Base-by-base conservation (phyloP, 2,113 vertebrate genomes). In the Hirundichthys speculiger region DNA sequence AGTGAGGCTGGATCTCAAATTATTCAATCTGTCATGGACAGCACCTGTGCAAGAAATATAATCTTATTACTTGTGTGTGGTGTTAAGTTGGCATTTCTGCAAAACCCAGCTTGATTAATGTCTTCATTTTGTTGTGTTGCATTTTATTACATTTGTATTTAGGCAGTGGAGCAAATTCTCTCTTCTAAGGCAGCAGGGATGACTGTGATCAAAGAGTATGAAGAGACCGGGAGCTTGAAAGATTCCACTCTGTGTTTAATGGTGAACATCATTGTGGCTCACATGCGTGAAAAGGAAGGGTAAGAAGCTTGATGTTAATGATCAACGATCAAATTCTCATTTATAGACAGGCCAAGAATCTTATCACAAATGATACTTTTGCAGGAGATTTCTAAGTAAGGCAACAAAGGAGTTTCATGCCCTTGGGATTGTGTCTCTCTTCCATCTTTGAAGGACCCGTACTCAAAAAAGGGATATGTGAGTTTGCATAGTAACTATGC, bases 361-460 rank as follows among this genome's bases (percentile, higher is more conserved):
- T 22, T 25, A n/a, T n/a, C n/a, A n/a, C n/a, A n/a, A n/a, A n/a
- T n/a, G n/a, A n/a, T n/a, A n/a, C n/a, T n/a, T n/a, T n/a, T n/a
- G n/a, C n/a, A n/a, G n/a, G n/a, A n/a, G n/a, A n/a, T n/a, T n/a
- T n/a, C n/a, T n/a, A n/a, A n/a, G n/a, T n/a, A n/a, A n/a, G n/a
- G n/a, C n/a, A n/a, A n/a, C n/a, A n/a, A n/a, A n/a, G n/a, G n/a
- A n/a, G n/a, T n/a, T n/a, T n/a, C n/a, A n/a, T n/a, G n/a, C 48
- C 14, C 48, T 50, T 27, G 22, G 24, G 19, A 62, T 12, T 45
- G 56, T 58, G 40, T 57, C 40, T 25, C 22, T 77, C 18, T 77
- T 43, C 73, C 73, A 49, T 15, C 53, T 41, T 48, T 77, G 41
- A 70, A 59, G 60, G 60, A 76, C 39, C 52, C 30, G 27, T 75